These are phyloP conservation scores for Craniophora ligustri DNA, from an alignment of 2,888 invertebrate species.

Conservation along the genomic window DNA sequence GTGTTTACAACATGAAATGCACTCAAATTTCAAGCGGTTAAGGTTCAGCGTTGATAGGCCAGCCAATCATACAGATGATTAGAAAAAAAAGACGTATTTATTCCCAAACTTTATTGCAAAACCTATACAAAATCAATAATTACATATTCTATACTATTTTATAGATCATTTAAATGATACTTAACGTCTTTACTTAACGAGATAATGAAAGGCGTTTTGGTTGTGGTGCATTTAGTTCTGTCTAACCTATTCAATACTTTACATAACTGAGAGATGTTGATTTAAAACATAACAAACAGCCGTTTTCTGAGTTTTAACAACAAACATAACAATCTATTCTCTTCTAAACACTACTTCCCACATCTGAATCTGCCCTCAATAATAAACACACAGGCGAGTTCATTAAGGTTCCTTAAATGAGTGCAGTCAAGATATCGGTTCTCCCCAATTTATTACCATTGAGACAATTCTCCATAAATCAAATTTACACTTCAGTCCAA, in stretches of 20 bases:
- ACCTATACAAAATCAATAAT: conserved; percentile 68
- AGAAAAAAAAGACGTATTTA: conserved; percentile 44
- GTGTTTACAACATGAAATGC: no score
- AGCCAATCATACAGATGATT: no score
- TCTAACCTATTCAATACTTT: conserved; percentile 36
- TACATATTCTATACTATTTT: conserved; percentile 34
- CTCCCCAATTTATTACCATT: no score
- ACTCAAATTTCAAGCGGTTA: no score
- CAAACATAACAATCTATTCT: not conserved
- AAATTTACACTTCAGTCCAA: no score
- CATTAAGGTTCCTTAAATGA: no score
- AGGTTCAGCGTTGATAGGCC: no score
- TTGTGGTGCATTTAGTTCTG: conserved; percentile 17
- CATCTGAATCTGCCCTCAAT: not conserved
- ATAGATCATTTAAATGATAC: conserved; percentile 41
- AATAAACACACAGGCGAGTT: no score
- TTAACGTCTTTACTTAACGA: conserved; percentile 49
- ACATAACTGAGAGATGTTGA: conserved; percentile 25
- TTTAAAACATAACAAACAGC: conserved; percentile 23
- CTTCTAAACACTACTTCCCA: not conserved
- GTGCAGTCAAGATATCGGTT: no score
- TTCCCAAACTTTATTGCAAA: conserved; percentile 76
- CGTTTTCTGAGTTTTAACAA: conserved; percentile 1
- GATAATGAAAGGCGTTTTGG: conserved; percentile 43
- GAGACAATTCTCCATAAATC: no score